A percentile compares a stretch with the other conserved stretches of the same genome.
These are phyloP conservation scores for Heliconius aoede DNA, from an alignment of 2,888 invertebrate species.

Conservation along the genomic window DNA sequence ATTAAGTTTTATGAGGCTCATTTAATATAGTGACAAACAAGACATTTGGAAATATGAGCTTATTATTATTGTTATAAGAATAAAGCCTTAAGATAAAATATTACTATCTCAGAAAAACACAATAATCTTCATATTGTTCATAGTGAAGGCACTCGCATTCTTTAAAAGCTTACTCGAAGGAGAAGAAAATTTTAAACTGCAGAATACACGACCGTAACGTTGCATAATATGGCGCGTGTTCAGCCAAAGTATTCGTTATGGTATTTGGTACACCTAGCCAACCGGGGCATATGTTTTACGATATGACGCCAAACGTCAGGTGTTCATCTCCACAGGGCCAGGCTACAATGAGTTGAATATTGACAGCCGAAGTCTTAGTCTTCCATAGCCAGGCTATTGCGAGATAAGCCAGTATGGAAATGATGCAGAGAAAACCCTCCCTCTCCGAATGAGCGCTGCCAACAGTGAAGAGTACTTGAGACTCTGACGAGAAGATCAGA, in stretches of 20 bases:
- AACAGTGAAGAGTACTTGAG: slow-evolving; percentile 74
- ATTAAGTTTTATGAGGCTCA: background rate
- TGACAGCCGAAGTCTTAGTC: slow-evolving; percentile 58
- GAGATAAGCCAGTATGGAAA: slow-evolving; percentile 62
- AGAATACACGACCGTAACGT: slow-evolving; percentile 77
- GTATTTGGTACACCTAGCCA: slow-evolving; percentile 83
- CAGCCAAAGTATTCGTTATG: slow-evolving; percentile 83
- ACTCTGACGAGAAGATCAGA: slow-evolving; percentile 76
- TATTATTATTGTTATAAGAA: slow-evolving; percentile 3
- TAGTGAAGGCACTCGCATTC: slow-evolving; percentile 54
- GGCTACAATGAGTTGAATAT: slow-evolving; percentile 62
- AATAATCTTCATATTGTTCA: slow-evolving; percentile 51
- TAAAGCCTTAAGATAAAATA: slow-evolving; percentile 29
- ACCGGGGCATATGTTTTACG: slow-evolving; percentile 81
- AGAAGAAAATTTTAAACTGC: slow-evolving; percentile 72
- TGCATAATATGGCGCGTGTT: slow-evolving; percentile 82
- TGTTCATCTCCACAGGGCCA: slow-evolving; percentile 72
- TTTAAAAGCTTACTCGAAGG: slow-evolving; percentile 68
- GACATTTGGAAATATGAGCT: background rate
- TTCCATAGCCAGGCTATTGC: slow-evolving; percentile 50
- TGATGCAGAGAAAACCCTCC: slow-evolving; percentile 69
- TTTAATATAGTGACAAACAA: background rate
- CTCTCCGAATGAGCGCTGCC: slow-evolving; percentile 72
- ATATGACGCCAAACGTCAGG: slow-evolving; percentile 83
- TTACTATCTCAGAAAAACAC: slow-evolving; percentile 38